These are phyloP conservation scores for Ibidorhyncha struthersii DNA, from an alignment of 2,113 vertebrate species.

Conservation along the genomic window DNA sequence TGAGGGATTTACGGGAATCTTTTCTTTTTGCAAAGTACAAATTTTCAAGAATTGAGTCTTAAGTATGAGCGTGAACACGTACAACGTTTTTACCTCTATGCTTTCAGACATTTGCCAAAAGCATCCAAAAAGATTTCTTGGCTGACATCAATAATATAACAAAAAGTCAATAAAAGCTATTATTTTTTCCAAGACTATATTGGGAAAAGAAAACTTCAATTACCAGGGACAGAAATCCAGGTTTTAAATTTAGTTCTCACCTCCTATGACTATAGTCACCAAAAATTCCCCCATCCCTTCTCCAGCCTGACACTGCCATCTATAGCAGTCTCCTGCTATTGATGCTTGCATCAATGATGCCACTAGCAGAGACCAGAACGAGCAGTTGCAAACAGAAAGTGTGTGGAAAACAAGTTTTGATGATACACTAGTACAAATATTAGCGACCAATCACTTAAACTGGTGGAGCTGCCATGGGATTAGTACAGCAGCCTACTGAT, in stretches of 20 bases:
- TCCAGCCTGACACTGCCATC: conserved; percentile 15
- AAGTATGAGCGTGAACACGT: neutral
- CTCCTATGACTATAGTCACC: neutral
- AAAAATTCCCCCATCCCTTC: neutral
- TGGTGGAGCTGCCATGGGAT: neutral
- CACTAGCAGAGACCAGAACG: neutral
- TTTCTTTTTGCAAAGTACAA: neutral
- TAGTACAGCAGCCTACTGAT: neutral
- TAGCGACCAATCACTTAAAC: neutral
- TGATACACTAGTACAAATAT: neutral
- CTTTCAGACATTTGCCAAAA: neutral
- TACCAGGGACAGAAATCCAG: neutral
- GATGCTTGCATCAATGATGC: neutral
- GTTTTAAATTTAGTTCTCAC: neutral
- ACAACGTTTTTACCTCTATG: neutral
- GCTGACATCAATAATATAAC: neutral
- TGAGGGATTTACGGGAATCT: neutral
- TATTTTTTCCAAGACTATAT: neutral
- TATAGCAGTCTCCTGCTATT: neutral
- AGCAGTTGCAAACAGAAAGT: neutral
- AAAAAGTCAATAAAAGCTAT: neutral
- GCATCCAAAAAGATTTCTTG: neutral
- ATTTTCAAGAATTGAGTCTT: neutral
- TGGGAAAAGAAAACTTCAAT: neutral
- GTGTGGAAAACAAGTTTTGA: neutral